Evolutionary conservation across 2,113 vertebrate species (phyloP), one percentile per base, ranked within the genome.

Genomic region (Kryptolebias marmoratus): DNA sequence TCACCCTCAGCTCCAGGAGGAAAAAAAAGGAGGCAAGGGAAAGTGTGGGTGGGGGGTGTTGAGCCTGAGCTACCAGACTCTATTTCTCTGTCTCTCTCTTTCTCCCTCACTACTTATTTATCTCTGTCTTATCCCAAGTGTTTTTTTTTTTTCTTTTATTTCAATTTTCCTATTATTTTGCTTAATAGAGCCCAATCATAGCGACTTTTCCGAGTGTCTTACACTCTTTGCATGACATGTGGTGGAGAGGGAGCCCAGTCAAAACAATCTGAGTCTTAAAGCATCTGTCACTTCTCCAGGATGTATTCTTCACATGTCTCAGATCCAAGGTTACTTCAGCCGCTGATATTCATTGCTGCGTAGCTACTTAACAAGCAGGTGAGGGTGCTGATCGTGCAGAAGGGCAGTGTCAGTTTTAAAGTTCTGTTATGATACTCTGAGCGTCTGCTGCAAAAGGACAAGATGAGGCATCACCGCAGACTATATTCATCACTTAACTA

Each of bases 211-310:
- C 73, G 73, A 79, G 80, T 81, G 87, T 85, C 84, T 88, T 81
- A 84, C 85, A 91, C 90, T 92, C 91, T 93, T 94, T 93, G 93
- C 93, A 94, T 95, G 93, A 93, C 77, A 92, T 93, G 90, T 92
- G 93, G 92, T 89, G 83, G 78, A 90, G 86, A 88, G 85, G 90
- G 89, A 91, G 88, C 77, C 91, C 79, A 79, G 86, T 91, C 86
- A 75, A 83, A 91, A 86, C 87, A 88, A 89, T 92, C 85, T 87
- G 88, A 92, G 89, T 90, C 87, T 87, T 77, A 90, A 92, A 90
- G 89, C 81, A 80, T 92, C 93, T 80, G 88, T 89, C 87, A 80
- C 84, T 90, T 92, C 81, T 86, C 77, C 68, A 81, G 80, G 72
- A 85, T 89, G 89, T 88, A 81, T 77, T 91, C 71, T 90, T 85